These are phyloP conservation scores for Galeopterus variegatus DNA, from an alignment of 2,113 vertebrate species.

Conservation along the genomic window DNA sequence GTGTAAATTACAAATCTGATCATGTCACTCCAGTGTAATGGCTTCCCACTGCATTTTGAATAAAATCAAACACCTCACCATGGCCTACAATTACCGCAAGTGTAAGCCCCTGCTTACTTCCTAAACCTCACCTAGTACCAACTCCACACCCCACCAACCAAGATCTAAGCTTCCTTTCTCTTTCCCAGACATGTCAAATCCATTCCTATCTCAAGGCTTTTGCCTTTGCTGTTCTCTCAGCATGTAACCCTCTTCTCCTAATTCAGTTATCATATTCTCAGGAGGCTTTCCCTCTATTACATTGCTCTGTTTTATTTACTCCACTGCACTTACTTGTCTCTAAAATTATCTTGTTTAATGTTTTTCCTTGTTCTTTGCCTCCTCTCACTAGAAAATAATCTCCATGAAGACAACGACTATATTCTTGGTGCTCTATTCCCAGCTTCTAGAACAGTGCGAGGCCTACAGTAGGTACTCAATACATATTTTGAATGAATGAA, in stretches of 20 bases:
- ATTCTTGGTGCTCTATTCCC: not conserved
- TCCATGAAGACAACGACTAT: not conserved
- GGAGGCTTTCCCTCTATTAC: not conserved
- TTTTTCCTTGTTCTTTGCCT: not conserved
- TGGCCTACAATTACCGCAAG: not conserved
- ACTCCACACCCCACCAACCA: not conserved
- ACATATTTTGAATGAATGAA: not conserved
- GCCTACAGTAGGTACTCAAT: not conserved
- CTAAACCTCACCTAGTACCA: not conserved
- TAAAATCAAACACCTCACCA: not conserved
- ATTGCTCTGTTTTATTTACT: not conserved
- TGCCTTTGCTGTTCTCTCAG: not conserved
- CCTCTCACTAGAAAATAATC: conserved; percentile 1
- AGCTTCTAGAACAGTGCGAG: not conserved
- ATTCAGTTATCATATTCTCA: not conserved
- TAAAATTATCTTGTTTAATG: not conserved
- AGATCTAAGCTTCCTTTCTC: not conserved
- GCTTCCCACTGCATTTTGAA: not conserved
- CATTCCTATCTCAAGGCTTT: conserved; percentile 14
- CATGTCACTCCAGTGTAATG: not conserved
- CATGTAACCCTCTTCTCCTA: not conserved
- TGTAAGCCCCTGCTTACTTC: not conserved
- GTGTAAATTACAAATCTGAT: conserved; percentile 31
- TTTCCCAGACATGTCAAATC: not conserved
- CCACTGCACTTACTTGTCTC: not conserved